These are phyloP conservation scores for Palythoa heliodiscus DNA, from an alignment of 92 coral and sea anemone species.

Conservation along the genomic window DNA sequence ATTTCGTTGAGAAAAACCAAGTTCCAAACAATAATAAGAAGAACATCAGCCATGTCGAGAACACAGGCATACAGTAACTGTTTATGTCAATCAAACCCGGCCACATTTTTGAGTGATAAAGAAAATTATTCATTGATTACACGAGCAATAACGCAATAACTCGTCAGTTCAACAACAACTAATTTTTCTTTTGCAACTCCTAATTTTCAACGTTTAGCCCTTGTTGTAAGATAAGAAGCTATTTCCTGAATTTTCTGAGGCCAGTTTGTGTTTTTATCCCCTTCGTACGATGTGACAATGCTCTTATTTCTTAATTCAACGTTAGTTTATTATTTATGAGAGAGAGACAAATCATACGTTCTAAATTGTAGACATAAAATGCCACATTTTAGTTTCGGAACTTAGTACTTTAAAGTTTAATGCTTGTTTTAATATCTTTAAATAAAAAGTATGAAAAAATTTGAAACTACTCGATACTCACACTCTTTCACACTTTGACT, in stretches of 20 bases:
- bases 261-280: not conserved
- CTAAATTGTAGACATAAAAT: not conserved
- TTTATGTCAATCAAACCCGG: not conserved
- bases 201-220: not conserved
- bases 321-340: not conserved
- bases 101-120: not conserved
- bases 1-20: no score
- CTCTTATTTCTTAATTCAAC: no score
- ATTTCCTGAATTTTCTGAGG: not conserved
- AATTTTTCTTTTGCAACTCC: not conserved
- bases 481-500: conserved; percentile 41
- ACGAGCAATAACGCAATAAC: not conserved
- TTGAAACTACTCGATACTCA: not conserved
- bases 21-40: no score
- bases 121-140: not conserved
- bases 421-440: not conserved
- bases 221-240: not conserved
- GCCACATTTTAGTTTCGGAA: not conserved
- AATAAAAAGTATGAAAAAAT: not conserved
- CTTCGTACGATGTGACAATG: not conserved
- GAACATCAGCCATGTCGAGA: no score
- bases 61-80: not conserved
- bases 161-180: not conserved
- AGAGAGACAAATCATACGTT: not conserved
- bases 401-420: not conserved